Evolutionary conservation across 2,113 vertebrate species (phyloP).

Genomic region (Elephas maximus): DNA sequence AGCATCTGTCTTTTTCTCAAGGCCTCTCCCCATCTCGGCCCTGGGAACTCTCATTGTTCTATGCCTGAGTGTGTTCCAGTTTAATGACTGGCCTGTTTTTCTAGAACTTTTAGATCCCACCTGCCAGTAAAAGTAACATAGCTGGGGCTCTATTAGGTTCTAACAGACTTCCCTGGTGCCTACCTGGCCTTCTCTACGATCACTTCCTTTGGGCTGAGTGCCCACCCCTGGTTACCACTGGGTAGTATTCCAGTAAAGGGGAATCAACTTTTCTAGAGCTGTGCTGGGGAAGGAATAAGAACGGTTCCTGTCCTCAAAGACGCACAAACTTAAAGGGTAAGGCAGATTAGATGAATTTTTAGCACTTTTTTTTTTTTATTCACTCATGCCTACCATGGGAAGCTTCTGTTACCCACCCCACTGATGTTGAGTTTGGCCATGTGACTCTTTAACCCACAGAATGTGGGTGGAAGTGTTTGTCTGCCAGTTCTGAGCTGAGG

Average conservation of each 20-base stretch:
- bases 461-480: not conserved
- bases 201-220: not conserved
- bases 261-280: not conserved
- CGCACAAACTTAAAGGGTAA: not conserved
- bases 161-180: not conserved
- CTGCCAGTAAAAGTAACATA: not conserved
- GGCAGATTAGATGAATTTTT: not conserved
- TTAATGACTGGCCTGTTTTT: not conserved
- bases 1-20: not conserved
- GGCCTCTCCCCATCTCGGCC: no score
- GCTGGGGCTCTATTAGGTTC: not conserved
- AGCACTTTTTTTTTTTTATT: not conserved
- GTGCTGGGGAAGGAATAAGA: not conserved
- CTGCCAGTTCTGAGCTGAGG: not conserved
- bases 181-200: not conserved
- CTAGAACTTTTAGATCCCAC: not conserved
- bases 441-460: not conserved
- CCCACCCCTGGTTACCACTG: rapidly evolving
- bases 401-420: not conserved
- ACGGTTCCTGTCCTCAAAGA: not conserved
- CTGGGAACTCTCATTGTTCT: not conserved
- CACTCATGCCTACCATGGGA: rapidly evolving
- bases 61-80: not conserved
- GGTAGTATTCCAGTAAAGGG: not conserved
- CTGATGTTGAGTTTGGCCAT: no score